These are phyloP conservation scores for Microcebus jonahi DNA, from an alignment of 2,113 vertebrate genomes.

Conservation along the genomic window DNA sequence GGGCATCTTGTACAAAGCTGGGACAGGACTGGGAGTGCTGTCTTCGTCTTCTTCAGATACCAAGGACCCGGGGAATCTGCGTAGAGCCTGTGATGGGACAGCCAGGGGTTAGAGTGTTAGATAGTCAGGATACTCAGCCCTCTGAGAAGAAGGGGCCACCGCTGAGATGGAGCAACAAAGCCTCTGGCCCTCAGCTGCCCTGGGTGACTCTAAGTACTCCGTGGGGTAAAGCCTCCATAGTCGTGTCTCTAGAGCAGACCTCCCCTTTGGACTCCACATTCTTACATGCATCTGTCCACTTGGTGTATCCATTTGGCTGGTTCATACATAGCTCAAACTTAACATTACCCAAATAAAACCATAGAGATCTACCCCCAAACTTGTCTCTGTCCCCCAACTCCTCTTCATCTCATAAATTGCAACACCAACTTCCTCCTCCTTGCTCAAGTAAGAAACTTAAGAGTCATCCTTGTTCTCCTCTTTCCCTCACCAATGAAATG, in stretches of 20 bases:
- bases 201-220: not conserved
- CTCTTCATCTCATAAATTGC: not conserved
- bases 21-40: constrained; percentile 50
- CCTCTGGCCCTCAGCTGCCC: not conserved
- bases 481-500: not conserved
- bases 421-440: constrained; percentile 6
- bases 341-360: not conserved
- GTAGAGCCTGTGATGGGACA: constrained; percentile 3
- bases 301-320: not conserved
- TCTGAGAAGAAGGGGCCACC: not conserved
- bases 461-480: not conserved
- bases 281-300: not conserved
- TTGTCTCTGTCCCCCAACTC: not conserved
- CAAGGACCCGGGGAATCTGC: constrained; percentile 53
- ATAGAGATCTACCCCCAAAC: not conserved
- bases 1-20: constrained; percentile 63
- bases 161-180: not conserved
- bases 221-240: not conserved
- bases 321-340: not conserved
- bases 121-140: not conserved
- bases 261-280: not conserved
- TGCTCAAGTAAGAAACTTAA: constrained; percentile 9
- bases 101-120: not conserved
- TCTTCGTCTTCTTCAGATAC: constrained; percentile 70
- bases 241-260: not conserved